A percentile compares a stretch with the other conserved stretches of the same genome.
Conservation (phyloP, 2,797 vertebrate genomes). For the Pempheris klunzingeri region DNA sequence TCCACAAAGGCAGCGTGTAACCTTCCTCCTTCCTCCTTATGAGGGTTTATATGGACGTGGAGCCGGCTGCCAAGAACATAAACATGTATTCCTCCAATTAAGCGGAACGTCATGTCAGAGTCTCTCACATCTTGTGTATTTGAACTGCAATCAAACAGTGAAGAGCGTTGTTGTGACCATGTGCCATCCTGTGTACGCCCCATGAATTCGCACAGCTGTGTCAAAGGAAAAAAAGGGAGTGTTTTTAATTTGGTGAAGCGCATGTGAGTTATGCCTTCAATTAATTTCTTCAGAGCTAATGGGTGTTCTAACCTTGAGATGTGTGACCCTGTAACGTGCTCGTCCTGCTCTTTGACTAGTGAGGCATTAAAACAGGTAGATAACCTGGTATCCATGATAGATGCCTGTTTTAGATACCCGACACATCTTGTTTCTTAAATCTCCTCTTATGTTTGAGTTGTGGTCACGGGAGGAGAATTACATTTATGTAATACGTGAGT, state of each 20-base stretch:
- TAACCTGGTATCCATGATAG: too few species aligned
- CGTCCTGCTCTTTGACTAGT: slow-evolving; percentile 6
- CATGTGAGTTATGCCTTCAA: slow-evolving; percentile 58
- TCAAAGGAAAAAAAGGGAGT: slow-evolving; percentile 38
- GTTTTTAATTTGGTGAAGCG: slow-evolving; percentile 66
- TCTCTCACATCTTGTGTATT: slow-evolving; percentile 13
- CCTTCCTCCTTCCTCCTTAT: slow-evolving; percentile 35
- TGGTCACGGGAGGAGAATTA: neutral
- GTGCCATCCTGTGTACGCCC: slow-evolving; percentile 14
- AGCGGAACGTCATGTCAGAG: slow-evolving; percentile 16
- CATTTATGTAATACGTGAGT: too few species aligned
- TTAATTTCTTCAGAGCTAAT: slow-evolving; percentile 67
- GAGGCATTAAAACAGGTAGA: slow-evolving; percentile 15
- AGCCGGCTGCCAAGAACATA: slow-evolving; percentile 48
- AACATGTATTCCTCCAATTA: slow-evolving; percentile 45
- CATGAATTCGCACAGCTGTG: slow-evolving; percentile 38
- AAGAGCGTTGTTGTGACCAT: slow-evolving; percentile 27
- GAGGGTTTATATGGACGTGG: slow-evolving; percentile 40
- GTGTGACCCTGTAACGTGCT: slow-evolving; percentile 36
- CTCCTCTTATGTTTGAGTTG: neutral
- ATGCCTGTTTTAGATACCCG: too few species aligned
- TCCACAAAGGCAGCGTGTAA: slow-evolving; percentile 24
- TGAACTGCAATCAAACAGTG: slow-evolving; percentile 38
- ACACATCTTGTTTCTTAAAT: neutral
- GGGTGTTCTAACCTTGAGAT: slow-evolving; percentile 63